Evolutionary conservation across 2,797 vertebrate genomes (phyloP).

Genomic region (Gymnodraco acuticeps): DNA sequence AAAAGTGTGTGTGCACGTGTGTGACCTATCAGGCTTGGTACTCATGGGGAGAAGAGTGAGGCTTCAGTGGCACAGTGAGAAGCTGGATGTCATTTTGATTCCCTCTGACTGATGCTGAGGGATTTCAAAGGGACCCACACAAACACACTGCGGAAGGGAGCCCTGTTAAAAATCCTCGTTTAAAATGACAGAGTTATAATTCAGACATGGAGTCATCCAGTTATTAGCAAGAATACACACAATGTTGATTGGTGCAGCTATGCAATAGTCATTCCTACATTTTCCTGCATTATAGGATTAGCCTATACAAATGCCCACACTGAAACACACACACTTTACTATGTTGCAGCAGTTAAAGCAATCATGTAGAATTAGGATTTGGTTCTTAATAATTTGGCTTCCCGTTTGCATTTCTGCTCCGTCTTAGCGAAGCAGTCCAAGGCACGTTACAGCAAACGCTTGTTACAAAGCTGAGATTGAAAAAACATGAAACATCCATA

Average conservation of each 20-base stretch:
- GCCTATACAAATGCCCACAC: background rate
- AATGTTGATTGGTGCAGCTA: slow-evolving; percentile 35
- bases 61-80: slow-evolving; percentile 54
- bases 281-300: slow-evolving; percentile 28
- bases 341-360: slow-evolving; percentile 26
- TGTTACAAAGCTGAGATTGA: background rate
- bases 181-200: slow-evolving; percentile 60
- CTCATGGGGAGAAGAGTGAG: slow-evolving; percentile 52
- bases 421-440: background rate
- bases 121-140: slow-evolving; percentile 37
- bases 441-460: background rate
- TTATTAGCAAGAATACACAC: slow-evolving; percentile 18
- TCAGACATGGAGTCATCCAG: slow-evolving; percentile 55
- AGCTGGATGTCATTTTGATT: slow-evolving; percentile 65
- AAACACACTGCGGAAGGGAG: slow-evolving; percentile 16
- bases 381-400: slow-evolving; percentile 10
- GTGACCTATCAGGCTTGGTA: slow-evolving; percentile 50
- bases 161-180: slow-evolving; percentile 40
- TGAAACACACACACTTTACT: slow-evolving; percentile 25
- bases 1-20: slow-evolving; percentile 3
- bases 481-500: background rate
- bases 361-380: slow-evolving; percentile 39
- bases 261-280: slow-evolving; percentile 30
- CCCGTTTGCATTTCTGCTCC: background rate
- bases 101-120: slow-evolving; percentile 56